Evolutionary conservation across 2,888 invertebrate genomes (phyloP), one percentile per base, ranked within the genome.

Genomic region (Byasa hedistus): DNA sequence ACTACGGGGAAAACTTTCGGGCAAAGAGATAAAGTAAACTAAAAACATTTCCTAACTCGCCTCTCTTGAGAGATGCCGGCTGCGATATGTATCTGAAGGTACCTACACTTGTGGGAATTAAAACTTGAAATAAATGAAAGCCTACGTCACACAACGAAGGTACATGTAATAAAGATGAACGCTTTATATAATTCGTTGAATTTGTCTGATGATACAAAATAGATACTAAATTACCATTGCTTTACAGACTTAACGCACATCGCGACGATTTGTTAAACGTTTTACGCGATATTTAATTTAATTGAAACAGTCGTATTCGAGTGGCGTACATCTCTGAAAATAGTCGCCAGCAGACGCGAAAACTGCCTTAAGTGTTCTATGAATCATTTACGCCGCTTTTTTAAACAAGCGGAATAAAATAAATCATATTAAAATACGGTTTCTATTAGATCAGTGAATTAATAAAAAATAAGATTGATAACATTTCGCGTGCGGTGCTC

Each of bases 391-490:
- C 69, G 71, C 71, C 73, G 76, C 77, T 76, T 82, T 82, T 78
- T 77, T 27, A 27, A 75, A 70, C 62, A 57, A 65, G 67, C 67
- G 69, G 63, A 70, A 63, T 64, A 22, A 71, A 69, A 86, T 87
- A 86, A 85, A 86, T 87, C 83, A 85, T 77, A 79, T 68, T 71
- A 80, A 84, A 85, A 82, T 81, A 85, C 77, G 79, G 70, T 64
- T 65, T 79, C 72, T 81, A 81, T 80, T 83, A 82, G 79, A 82
- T 78, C 78, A 75, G 79, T 73, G 79, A 77, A 82, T 71, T 82
- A 86, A 89, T 91, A 88, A 88, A 90, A 91, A 91, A 90, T 79
- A 87, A 85, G 83, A 91, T 90, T 89, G 89, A 89, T 89, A 88
- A 81, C 81, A 82, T 86, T 87, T 86, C 84, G 84, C 85, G 82